A percentile compares a stretch with the other conserved stretches of the same genome.
These are phyloP conservation scores for Orchesella flavescens DNA, from an alignment of 2,888 invertebrate species.

Conservation along the genomic window DNA sequence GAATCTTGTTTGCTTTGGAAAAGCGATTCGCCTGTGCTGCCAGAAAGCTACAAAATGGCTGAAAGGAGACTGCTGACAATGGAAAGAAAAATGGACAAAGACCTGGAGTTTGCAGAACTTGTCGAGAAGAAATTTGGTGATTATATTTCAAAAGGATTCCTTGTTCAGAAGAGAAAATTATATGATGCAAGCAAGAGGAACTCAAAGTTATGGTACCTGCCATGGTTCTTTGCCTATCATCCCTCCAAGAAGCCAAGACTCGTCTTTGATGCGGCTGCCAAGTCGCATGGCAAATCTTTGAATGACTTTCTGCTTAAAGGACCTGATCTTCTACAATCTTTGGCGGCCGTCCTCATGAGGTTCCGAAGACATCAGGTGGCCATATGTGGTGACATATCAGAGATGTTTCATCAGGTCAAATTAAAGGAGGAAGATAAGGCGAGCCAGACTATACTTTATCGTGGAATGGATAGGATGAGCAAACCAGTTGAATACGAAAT, in stretches of 20 bases:
- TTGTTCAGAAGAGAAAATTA: not conserved
- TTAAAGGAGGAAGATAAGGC: not conserved
- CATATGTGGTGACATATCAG: constrained; percentile 40
- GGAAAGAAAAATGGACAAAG: constrained; percentile 16
- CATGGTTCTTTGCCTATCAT: constrained; percentile 19
- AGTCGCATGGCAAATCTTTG: not conserved
- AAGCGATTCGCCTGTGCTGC: not conserved
- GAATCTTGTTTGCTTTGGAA: constrained; percentile 64
- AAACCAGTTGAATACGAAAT: constrained; percentile 24
- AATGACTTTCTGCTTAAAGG: constrained; percentile 18
- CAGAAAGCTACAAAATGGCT: constrained; percentile 21
- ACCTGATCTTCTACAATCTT: constrained; percentile 21
- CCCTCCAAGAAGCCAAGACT: constrained; percentile 26
- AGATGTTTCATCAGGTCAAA: constrained; percentile 43
- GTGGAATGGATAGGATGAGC: not conserved
- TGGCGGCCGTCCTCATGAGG: constrained; percentile 13
- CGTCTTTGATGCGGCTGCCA: constrained; percentile 35
- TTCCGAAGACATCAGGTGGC: constrained; percentile 25
- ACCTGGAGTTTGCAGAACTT: not conserved
- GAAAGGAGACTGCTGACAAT: not conserved
- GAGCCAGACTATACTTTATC: constrained; percentile 7
- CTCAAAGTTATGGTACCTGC: not conserved
- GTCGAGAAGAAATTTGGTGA: not conserved
- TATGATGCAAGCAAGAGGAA: no score
- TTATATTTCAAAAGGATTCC: not conserved